Evolutionary conservation across 64 coral and sea anemone species (phyloP), one percentile per base, ranked within the genome.

Genomic region (Stylophora pistillata): DNA sequence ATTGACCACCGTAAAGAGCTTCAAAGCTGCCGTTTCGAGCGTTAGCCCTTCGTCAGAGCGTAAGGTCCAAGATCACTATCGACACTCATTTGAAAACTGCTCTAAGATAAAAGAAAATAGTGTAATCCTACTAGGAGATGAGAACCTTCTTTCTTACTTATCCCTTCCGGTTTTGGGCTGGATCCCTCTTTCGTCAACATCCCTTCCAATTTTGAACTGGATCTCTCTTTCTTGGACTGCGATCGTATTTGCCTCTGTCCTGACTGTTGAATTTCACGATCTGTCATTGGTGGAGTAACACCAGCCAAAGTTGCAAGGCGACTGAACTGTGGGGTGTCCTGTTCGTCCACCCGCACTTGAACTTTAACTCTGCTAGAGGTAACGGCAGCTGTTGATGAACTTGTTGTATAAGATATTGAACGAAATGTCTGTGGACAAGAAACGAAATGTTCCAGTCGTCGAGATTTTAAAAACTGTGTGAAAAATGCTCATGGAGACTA

Each of bases 291-390:
- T 17, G 94, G 91, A 74, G 94, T 86, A 2, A 96, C 91, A 81
- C 94, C 94, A 57, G 94, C 94, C 13, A 96, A 61, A 12, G 78
- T 85, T 11, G 94, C 94, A n/a, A 96, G 60, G 52, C 87, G 91
- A 61, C 94, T 82, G 27, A 96, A 96, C 64, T 96, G 91, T 30
- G 88, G 77, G 10, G 47, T 86, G 0, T 96, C 86, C 13, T 93
- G 91, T 10, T 96, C 94, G 74, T 93, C 94, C 14, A 96, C 87
- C 52, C 94, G 80, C 12, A 96, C 94, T 74, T 96, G 94, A 66
- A 96, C 94, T 32, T 89, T 88, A 0, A 96, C 76, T n/a, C 93
- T 20, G 72, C 94, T 93, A 17, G 77, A 86, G 54, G 81, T 23
- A 11, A 91, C 94, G 34, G 78, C 31, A 20, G 74, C 85, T 14